Percentiles rank a stretch among this genome's conserved stretches.
Evolutionary conservation across 1,140 invertebrate genomes (phyloP).

Genomic region (Calliphora vicina): DNA sequence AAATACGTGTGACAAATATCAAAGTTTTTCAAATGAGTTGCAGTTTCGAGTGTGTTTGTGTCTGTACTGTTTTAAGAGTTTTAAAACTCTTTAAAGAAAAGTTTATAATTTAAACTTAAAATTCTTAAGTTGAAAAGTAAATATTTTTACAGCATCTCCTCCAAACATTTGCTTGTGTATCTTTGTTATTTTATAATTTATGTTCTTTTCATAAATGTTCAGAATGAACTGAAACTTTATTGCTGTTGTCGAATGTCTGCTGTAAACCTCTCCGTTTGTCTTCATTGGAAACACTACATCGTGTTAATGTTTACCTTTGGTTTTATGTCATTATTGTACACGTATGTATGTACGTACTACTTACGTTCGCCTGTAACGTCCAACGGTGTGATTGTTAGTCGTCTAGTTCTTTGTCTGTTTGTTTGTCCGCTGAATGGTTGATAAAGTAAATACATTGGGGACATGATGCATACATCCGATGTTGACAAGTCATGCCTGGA

Average conservation of each 20-base stretch:
- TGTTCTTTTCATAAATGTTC: not conserved
- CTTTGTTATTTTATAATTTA: not conserved
- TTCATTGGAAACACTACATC: not conserved
- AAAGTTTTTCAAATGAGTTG: not conserved
- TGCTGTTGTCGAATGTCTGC: not conserved
- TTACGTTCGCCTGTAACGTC: too few relatives aligned
- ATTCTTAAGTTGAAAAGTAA: slow-evolving; percentile 63
- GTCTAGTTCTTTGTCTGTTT: not conserved
- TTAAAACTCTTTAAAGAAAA: not conserved
- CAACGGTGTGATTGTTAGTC: too few relatives aligned
- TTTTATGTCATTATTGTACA: not conserved
- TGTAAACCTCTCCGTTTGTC: too few relatives aligned
- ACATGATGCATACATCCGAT: slow-evolving; percentile 16
- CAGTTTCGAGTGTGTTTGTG: not conserved
- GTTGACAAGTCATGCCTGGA: slow-evolving; percentile 24
- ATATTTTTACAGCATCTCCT: slow-evolving; percentile 63
- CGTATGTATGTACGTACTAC: not conserved
- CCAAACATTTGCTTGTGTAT: slow-evolving; percentile 38
- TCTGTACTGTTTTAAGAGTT: not conserved
- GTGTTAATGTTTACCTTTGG: not conserved
- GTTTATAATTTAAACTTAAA: slow-evolving; percentile 53
- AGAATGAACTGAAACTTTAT: not conserved
- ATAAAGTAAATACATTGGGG: not conserved
- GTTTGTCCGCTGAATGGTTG: not conserved
- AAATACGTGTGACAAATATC: not conserved